These are phyloP conservation scores for Pholis gunnellus DNA, from an alignment of 2,113 vertebrate genomes.

Conservation along the genomic window DNA sequence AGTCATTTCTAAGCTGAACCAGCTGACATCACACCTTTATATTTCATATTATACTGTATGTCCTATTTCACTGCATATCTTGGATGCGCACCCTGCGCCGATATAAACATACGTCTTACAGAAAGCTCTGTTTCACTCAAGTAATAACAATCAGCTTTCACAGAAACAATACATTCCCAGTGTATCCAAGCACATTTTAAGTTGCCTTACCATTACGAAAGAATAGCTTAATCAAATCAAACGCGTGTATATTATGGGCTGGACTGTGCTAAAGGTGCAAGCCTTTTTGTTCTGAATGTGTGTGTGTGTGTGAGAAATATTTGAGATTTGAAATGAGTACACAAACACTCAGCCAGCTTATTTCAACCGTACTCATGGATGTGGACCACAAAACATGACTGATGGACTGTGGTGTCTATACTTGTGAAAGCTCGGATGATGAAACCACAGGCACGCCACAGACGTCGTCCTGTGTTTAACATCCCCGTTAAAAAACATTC, in stretches of 20 bases:
- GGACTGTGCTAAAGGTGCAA: conserved; percentile 29
- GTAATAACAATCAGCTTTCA: conserved; percentile 55
- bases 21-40: conserved; percentile 31
- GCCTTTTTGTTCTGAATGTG: conserved; percentile 32
- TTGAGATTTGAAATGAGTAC: conserved; percentile 2
- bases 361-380: conserved; percentile 25
- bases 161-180: conserved; percentile 59
- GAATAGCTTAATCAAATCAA: conserved; percentile 31
- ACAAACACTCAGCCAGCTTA: conserved; percentile 14
- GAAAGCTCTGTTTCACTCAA: conserved; percentile 49
- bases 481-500: neutral
- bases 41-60: conserved; percentile 52
- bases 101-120: conserved; percentile 37
- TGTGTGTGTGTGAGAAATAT: conserved; percentile 17
- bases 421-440: conserved; percentile 15
- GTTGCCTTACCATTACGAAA: conserved; percentile 74
- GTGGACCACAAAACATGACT: conserved; percentile 20
- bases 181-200: conserved; percentile 64
- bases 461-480: neutral
- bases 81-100: conserved; percentile 43
- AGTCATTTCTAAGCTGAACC: conserved; percentile 59
- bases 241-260: conserved; percentile 12
- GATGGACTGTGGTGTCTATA: conserved; percentile 4
- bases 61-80: conserved; percentile 36
- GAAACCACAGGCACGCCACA: neutral